phyloP scores from a whole-genome alignment of 2,888 invertebrate species.

The Agrochola lota region DNA sequence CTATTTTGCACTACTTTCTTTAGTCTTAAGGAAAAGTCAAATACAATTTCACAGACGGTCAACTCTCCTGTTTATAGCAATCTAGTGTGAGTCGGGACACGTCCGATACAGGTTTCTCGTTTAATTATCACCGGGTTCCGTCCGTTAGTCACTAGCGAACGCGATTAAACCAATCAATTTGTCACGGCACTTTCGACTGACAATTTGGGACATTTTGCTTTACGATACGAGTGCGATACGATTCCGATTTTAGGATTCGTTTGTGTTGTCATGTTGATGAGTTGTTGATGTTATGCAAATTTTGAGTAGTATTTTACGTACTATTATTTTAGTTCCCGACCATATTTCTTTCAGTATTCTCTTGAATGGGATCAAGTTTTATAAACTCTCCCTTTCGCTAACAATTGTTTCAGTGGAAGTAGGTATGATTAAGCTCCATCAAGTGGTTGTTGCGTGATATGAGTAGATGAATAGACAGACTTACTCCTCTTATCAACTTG shows the following conservation, averaged over 20 bases:
- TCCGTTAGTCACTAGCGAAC: constrained; percentile 68
- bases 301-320: neutral
- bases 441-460: constrained; percentile 41
- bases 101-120: constrained; percentile 69
- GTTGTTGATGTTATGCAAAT: constrained; percentile 1
- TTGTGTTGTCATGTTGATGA: constrained; percentile 8
- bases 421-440: constrained; percentile 5
- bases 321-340: neutral
- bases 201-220: constrained; percentile 59
- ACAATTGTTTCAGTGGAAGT: neutral
- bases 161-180: constrained; percentile 73
- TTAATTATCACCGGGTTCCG: constrained; percentile 68
- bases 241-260: constrained; percentile 42
- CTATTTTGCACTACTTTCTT: constrained; percentile 67
- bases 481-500: constrained; percentile 10
- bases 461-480: constrained; percentile 7
- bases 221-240: constrained; percentile 46
- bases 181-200: constrained; percentile 68
- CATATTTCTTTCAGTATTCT: neutral
- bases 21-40: constrained; percentile 69
- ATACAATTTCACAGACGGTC: constrained; percentile 70
- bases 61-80: constrained; percentile 64
- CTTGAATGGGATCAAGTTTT: neutral
- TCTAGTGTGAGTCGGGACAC: constrained; percentile 63
- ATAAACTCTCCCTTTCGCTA: neutral